Conservation (phyloP, 1,140 invertebrate genomes). For the Trachymyrmex septentrionalis region DNA sequence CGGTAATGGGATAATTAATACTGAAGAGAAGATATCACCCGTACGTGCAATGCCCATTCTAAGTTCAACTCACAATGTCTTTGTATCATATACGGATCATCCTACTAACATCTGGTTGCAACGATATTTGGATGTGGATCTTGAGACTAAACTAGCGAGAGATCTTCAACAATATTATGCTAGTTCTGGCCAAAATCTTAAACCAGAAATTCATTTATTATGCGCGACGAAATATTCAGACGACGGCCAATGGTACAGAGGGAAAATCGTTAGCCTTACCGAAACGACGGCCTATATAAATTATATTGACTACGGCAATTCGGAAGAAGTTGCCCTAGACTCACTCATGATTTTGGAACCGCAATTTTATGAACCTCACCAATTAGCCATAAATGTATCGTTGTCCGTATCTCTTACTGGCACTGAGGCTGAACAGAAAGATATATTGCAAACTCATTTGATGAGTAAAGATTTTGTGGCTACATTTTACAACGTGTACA, state of each 20-base stretch:
- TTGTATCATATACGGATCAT: conserved; percentile 85
- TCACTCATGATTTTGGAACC: conserved; percentile 83
- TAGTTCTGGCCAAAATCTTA: conserved; percentile 79
- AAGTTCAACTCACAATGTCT: conserved; percentile 86
- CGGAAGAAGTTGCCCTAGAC: conserved; percentile 78
- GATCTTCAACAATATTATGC: conserved; percentile 88
- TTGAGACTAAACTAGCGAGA: conserved; percentile 85
- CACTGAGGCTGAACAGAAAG: conserved; percentile 78
- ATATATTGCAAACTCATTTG: conserved; percentile 73
- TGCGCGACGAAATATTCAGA: conserved; percentile 89
- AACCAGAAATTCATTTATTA: conserved; percentile 84
- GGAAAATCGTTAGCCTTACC: conserved; percentile 67
- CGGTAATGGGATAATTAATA: conserved; percentile 88
- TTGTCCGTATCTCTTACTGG: conserved; percentile 79
- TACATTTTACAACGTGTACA: conserved; percentile 79
- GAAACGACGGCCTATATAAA: conserved; percentile 73
- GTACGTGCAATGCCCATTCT: conserved; percentile 88
- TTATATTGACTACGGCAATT: conserved; percentile 88
- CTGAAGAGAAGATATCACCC: conserved; percentile 85
- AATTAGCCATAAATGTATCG: conserved; percentile 86
- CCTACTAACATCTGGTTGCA: conserved; percentile 89
- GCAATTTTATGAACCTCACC: conserved; percentile 87
- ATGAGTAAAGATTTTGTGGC: conserved; percentile 75
- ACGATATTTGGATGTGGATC: conserved; percentile 76
- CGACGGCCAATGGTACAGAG: conserved; percentile 87